Evolutionary conservation across 2,113 vertebrate genomes (phyloP).

Genomic region (Diadophis punctatus): DNA sequence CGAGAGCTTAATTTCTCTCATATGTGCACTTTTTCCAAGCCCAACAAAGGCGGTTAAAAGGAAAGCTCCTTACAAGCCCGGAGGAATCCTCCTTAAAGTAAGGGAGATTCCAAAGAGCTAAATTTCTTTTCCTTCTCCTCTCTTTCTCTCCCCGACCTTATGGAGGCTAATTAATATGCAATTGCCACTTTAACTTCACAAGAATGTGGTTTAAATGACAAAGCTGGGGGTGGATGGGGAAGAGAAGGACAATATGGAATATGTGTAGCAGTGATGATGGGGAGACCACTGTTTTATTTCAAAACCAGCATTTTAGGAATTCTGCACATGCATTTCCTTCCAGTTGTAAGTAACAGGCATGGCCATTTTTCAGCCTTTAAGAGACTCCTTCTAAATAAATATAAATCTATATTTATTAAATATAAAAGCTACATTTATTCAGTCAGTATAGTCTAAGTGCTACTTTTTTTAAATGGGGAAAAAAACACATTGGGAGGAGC

Average conservation of each 20-base stretch:
- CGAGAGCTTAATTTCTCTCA: conserved; percentile 92
- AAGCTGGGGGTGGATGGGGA: no score
- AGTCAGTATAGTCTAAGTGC: conserved; percentile 4
- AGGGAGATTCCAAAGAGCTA: conserved; percentile 84
- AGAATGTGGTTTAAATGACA: conserved; percentile 64
- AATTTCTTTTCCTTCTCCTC: conserved; percentile 58
- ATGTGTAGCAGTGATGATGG: not conserved
- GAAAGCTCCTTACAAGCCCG: conserved; percentile 75
- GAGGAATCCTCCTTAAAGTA: conserved; percentile 77
- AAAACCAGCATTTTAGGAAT: conserved; percentile 52
- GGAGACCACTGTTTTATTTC: conserved; percentile 50
- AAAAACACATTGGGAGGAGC: not conserved
- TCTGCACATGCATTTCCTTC: not conserved
- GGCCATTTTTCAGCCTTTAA: not conserved
- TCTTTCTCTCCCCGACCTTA: conserved; percentile 74
- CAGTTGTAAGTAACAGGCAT: not conserved
- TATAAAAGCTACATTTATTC: not conserved
- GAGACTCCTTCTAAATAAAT: conserved; percentile 34
- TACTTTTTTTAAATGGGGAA: not conserved
- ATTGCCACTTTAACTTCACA: conserved; percentile 56
- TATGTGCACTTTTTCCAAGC: conserved; percentile 89
- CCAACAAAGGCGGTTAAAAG: conserved; percentile 75
- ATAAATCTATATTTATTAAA: conserved; percentile 40
- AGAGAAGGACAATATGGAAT: not conserved
- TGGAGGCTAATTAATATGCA: conserved; percentile 66